Evolutionary conservation across 2,797 vertebrate genomes (phyloP), one percentile per base, ranked within the genome.

Genomic region (Hypotaenidia philippensis): DNA sequence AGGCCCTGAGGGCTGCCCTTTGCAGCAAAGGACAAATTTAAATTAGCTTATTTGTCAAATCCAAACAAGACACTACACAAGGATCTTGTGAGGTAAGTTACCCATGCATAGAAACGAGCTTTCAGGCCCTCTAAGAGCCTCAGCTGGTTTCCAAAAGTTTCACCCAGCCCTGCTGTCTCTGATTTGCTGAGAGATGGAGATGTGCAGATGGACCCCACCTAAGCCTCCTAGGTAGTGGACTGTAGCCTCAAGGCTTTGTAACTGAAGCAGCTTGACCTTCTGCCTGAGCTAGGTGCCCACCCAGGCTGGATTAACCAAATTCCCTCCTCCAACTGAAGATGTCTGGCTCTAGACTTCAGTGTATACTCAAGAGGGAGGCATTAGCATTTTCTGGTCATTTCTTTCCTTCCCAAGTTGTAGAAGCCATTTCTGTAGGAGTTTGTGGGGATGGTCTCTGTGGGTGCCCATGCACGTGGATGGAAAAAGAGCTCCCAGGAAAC

Each of bases 161-260:
- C 36, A 25, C 6, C 11, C 9, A 17, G 27, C 38, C 29, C 19
- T 61, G 26, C 47, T 61, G 14, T 60, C 52, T 60, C 56, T 29
- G 14, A 74, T 74, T 72, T 44, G 31, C 56, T 74, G 50, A 25
- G 34, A 25, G 31, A 21, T 26, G 63, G 45, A 59, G 13, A 47
- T 3, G 34, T 27, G 40, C 45, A 34, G 57, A 53, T 10, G 26
- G 26, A 38, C 8, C 11, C 11, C 68, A 55, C 5, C 3, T 21
- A 19, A 7, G 15, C 40, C 38, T 44, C 56, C 3, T 0, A 38
- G 50, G 50, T 36, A 40, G 38, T 23, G 0, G 16, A 1, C 32
- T 66, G 22, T 5, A 4, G 40, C 18, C 47, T 13, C 40, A 49
- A 7, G 59, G 27, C 27, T 70, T 69, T 44, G 18, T 21, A 75